Evolutionary conservation across 2,888 invertebrate genomes (phyloP).

Genomic region (Scrobipalpa costella): DNA sequence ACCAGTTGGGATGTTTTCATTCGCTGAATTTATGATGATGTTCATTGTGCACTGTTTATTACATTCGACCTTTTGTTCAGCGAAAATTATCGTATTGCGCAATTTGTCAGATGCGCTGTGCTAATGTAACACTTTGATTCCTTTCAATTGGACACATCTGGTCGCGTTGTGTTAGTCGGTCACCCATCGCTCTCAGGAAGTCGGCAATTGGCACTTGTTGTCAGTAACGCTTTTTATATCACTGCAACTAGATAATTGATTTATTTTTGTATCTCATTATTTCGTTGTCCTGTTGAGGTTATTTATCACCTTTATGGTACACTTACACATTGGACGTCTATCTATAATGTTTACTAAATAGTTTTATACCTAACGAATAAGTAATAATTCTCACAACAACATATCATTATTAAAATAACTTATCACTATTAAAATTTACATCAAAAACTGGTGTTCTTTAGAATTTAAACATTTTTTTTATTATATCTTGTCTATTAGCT

Average conservation of each 20-base stretch:
- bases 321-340: not conserved
- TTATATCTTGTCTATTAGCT: not conserved
- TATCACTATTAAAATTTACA: too few species aligned
- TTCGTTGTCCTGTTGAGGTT: not conserved
- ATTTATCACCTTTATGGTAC: not conserved
- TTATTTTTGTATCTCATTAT: constrained; percentile 8
- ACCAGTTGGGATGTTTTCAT: constrained; percentile 56
- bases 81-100: constrained; percentile 61
- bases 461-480: too few species aligned
- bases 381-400: too few species aligned
- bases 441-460: too few species aligned
- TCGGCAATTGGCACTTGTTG: constrained; percentile 16
- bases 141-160: constrained; percentile 28
- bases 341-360: too few species aligned
- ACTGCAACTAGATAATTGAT: constrained; percentile 8
- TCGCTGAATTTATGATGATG: constrained; percentile 65
- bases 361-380: too few species aligned
- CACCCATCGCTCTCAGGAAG: constrained; percentile 15
- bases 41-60: constrained; percentile 56
- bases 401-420: too few species aligned
- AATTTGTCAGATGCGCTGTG: constrained; percentile 50
- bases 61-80: constrained; percentile 64
- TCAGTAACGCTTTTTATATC: constrained; percentile 14
- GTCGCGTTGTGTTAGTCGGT: constrained; percentile 9
- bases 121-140: constrained; percentile 45